Conservation (phyloP, 1,140 invertebrate species). For the Mercenaria mercenaria region DNA sequence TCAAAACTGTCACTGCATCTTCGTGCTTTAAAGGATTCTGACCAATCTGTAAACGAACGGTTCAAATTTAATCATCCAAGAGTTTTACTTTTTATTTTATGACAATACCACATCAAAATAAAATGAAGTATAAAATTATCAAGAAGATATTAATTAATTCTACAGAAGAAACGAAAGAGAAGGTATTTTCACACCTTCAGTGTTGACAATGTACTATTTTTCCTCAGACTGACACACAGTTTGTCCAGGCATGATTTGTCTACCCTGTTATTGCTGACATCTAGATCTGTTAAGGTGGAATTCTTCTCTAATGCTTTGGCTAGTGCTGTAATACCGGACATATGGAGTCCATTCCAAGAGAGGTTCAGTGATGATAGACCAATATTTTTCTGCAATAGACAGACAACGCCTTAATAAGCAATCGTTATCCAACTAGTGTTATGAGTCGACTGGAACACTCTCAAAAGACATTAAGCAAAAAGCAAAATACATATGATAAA, state of each 20-base stretch:
- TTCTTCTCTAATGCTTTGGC: slow-evolving; percentile 70
- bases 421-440: not conserved
- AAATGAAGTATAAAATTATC: too few species aligned
- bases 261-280: slow-evolving; percentile 73
- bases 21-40: slow-evolving; percentile 25
- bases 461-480: not conserved
- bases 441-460: not conserved
- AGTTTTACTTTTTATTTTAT: too few species aligned
- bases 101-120: too few species aligned
- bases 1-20: not conserved
- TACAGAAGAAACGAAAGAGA: too few species aligned
- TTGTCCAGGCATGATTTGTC: slow-evolving; percentile 60
- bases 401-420: too few species aligned
- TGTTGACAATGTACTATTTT: slow-evolving; percentile 68
- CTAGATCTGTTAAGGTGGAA: slow-evolving; percentile 69
- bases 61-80: too few species aligned
- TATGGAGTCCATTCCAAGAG: slow-evolving; percentile 76
- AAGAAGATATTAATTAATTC: too few species aligned
- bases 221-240: slow-evolving; percentile 65
- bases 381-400: slow-evolving; percentile 66
- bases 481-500: not conserved
- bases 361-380: slow-evolving; percentile 65
- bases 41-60: not conserved
- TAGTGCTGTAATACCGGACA: slow-evolving; percentile 70
- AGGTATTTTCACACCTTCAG: too few species aligned